Evolutionary conservation across 2,888 invertebrate genomes (phyloP).

Genomic region (Ditula angustiorana): DNA sequence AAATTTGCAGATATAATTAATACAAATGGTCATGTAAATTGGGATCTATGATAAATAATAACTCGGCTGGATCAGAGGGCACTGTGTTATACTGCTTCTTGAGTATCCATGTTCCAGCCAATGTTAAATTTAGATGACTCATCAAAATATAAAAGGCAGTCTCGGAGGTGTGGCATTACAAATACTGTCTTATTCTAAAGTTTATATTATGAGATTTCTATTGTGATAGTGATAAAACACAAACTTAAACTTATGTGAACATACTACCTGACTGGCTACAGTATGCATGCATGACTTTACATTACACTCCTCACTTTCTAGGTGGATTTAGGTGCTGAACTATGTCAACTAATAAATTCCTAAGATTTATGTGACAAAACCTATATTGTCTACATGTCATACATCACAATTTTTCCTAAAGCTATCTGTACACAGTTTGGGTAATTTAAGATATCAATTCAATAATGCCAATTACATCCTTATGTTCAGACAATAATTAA

Average conservation of each 20-base stretch:
- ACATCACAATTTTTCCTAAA: conserved; percentile 86
- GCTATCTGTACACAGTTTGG: conserved; percentile 79
- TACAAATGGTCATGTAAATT: conserved; percentile 86
- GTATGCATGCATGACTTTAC: conserved; percentile 76
- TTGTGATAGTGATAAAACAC: conserved; percentile 83
- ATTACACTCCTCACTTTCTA: conserved; percentile 73
- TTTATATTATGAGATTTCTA: conserved; percentile 84
- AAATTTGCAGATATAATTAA: conserved; percentile 86
- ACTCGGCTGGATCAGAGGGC: conserved; percentile 74
- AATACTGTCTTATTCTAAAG: conserved; percentile 82
- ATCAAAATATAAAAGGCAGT: conserved; percentile 84
- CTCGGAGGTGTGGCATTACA: conserved; percentile 84
- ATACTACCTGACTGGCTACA: conserved; percentile 78
- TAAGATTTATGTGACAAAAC: conserved; percentile 83
- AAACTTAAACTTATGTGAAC: conserved; percentile 82
- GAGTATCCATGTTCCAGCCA: conserved; percentile 66
- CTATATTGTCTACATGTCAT: conserved; percentile 86
- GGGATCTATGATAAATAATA: conserved; percentile 81
- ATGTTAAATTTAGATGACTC: conserved; percentile 77
- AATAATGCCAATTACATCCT: conserved; percentile 65
- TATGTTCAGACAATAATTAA: conserved; percentile 57
- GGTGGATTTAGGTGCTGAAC: conserved; percentile 78
- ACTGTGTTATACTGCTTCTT: conserved; percentile 66
- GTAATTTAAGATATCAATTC: conserved; percentile 69
- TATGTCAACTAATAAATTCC: conserved; percentile 79